phyloP scores from a whole-genome alignment of 2,113 vertebrate species.

The Xyliphius kryptos region DNA sequence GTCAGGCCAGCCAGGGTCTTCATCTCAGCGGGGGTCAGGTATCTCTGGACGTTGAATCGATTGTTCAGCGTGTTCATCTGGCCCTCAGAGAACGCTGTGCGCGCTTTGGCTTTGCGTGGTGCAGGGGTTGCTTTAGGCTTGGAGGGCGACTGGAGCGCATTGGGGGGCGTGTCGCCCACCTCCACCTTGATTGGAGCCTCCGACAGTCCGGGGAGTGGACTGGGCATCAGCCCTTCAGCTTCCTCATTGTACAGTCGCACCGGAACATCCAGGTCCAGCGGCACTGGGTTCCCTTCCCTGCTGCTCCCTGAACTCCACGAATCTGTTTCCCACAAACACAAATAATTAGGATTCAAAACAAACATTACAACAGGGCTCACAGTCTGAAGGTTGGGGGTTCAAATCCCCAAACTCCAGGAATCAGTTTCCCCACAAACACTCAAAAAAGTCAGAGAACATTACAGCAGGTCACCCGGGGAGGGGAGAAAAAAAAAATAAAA shows the following conservation, averaged over 20 bases:
- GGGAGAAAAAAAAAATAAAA: too few relatives aligned
- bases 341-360: too few relatives aligned
- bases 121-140: constrained; percentile 2
- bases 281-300: constrained; percentile 42
- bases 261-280: constrained; percentile 23
- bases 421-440: too few relatives aligned
- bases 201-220: not conserved
- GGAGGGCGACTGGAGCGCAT: not conserved
- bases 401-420: too few relatives aligned
- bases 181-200: constrained; percentile 19
- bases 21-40: constrained; percentile 73
- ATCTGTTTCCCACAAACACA: constrained; percentile 40
- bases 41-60: constrained; percentile 65
- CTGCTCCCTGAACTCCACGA: constrained; percentile 58
- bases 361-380: too few relatives aligned
- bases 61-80: constrained; percentile 68
- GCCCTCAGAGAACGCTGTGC: constrained; percentile 61
- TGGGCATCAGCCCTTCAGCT: constrained; percentile 34
- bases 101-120: constrained; percentile 56
- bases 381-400: too few relatives aligned
- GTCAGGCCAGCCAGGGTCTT: constrained; percentile 62
- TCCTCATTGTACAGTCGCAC: not conserved
- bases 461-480: too few relatives aligned
- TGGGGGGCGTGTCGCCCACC: not conserved
- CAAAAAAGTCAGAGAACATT: too few relatives aligned